Percentiles rank a stretch among this genome's conserved stretches.
Evolutionary conservation across 37 sponge, comb jelly and placozoan species (phyloP).

Genomic region (Petrosia ficiformis): DNA sequence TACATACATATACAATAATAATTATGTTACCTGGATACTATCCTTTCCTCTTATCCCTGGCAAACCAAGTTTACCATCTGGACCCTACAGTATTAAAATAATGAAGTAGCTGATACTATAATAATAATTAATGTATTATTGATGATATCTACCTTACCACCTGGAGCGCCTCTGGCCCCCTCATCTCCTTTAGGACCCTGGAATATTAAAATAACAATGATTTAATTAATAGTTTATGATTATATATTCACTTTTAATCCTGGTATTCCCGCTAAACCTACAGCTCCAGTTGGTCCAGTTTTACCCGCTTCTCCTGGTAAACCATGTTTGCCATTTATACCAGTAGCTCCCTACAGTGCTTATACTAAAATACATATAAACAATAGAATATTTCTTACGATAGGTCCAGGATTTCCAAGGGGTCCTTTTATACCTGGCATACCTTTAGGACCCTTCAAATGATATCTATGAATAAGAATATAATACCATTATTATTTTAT

Average conservation of each 20-base stretch:
- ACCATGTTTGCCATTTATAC: constrained; percentile 4
- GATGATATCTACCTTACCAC: neutral
- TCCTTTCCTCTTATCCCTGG: no score
- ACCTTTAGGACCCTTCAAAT: constrained; percentile 24
- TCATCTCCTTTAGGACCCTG: constrained; percentile 13
- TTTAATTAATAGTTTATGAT: neutral
- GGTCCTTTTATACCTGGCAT: constrained; percentile 12
- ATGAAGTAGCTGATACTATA: no score
- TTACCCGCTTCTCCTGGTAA: constrained; percentile 6
- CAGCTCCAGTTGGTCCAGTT: neutral
- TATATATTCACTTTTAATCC: constrained; percentile 9
- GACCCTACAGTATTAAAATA: no score
- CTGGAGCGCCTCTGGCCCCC: neutral
- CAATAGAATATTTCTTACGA: no score
- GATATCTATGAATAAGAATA: no score
- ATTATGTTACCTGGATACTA: no score
- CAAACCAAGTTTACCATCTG: no score
- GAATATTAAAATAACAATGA: neutral
- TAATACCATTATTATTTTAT: no score
- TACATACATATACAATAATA: no score
- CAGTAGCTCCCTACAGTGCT: constrained; percentile 18
- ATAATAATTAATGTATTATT: neutral
- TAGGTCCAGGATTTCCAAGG: constrained; percentile 28
- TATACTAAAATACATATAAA: no score
- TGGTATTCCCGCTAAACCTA: neutral